A percentile compares a stretch with the other conserved stretches of the same genome.
These are phyloP conservation scores for Stenoptilia bipunctidactyla DNA, from an alignment of 2,888 invertebrate genomes.

Conservation along the genomic window DNA sequence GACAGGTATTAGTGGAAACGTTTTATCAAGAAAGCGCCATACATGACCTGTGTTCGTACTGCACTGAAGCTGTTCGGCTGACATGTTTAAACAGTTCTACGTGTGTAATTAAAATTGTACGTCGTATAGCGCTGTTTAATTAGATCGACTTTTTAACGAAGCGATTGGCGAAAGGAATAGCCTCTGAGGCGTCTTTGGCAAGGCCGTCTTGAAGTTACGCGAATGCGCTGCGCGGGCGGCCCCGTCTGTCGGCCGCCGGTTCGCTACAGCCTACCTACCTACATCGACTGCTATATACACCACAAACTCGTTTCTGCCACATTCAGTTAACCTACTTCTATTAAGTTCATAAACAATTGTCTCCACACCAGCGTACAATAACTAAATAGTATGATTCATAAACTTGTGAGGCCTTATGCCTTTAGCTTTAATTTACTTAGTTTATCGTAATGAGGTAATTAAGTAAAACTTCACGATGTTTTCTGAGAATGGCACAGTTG, in stretches of 20 bases:
- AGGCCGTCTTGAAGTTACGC: slow-evolving; percentile 35
- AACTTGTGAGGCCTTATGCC: neutral
- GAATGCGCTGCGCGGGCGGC: slow-evolving; percentile 23
- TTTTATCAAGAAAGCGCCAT: slow-evolving; percentile 11
- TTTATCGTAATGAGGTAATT: slow-evolving; percentile 25
- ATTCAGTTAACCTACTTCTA: slow-evolving; percentile 1
- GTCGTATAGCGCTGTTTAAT: too few relatives aligned
- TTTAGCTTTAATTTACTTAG: slow-evolving; percentile 5
- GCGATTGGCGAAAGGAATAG: slow-evolving; percentile 39
- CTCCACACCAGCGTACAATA: neutral
- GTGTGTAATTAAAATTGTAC: too few relatives aligned
- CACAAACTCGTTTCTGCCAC: slow-evolving; percentile 7
- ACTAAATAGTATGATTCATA: slow-evolving; percentile 2
- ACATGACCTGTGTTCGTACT: slow-evolving; percentile 7
- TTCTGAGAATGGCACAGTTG: slow-evolving; percentile 42
- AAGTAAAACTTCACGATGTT: slow-evolving; percentile 32
- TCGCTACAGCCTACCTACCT: slow-evolving; percentile 5
- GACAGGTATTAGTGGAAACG: slow-evolving; percentile 16
- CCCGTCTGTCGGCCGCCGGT: slow-evolving; percentile 17
- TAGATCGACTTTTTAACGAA: slow-evolving; percentile 5
- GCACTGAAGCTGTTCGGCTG: too few relatives aligned
- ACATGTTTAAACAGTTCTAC: too few relatives aligned
- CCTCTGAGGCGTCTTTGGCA: slow-evolving; percentile 43
- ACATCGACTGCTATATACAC: neutral
- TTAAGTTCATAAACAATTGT: neutral